Evolutionary conservation across 2,888 invertebrate genomes (phyloP).

Genomic region (Nemurella pictetii): DNA sequence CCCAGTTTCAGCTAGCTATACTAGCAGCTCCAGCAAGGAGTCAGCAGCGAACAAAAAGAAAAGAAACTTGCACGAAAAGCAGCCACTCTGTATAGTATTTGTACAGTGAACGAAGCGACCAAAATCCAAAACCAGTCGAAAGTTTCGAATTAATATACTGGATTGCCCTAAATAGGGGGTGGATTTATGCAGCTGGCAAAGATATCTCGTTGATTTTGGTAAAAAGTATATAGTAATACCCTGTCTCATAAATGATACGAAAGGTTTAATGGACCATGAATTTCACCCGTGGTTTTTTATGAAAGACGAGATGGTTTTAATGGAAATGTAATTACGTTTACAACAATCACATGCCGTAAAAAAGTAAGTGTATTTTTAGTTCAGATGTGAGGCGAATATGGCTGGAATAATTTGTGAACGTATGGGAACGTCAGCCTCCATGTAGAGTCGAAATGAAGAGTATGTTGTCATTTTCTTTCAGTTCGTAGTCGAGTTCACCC

Average conservation of each 20-base stretch:
- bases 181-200: constrained; percentile 6
- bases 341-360: neutral
- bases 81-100: neutral
- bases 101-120: neutral
- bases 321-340: neutral
- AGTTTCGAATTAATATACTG: constrained; percentile 2
- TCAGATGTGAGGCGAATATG: neutral
- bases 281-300: neutral
- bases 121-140: neutral
- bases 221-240: neutral
- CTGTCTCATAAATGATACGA: constrained; percentile 22
- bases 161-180: constrained; percentile 1
- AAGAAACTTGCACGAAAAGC: neutral
- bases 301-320: neutral
- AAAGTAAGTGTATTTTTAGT: neutral
- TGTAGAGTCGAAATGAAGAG: constrained; percentile 83
- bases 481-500: constrained; percentile 71
- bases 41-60: neutral
- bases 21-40: neutral
- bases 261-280: neutral
- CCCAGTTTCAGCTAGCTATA: neutral
- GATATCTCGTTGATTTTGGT: constrained; percentile 17
- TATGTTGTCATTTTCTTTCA: constrained; percentile 70
- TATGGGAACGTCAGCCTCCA: constrained; percentile 66
- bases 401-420: neutral